Evolutionary conservation across 1,140 invertebrate species (phyloP).

Genomic region (Protaetia brevitarsis): DNA sequence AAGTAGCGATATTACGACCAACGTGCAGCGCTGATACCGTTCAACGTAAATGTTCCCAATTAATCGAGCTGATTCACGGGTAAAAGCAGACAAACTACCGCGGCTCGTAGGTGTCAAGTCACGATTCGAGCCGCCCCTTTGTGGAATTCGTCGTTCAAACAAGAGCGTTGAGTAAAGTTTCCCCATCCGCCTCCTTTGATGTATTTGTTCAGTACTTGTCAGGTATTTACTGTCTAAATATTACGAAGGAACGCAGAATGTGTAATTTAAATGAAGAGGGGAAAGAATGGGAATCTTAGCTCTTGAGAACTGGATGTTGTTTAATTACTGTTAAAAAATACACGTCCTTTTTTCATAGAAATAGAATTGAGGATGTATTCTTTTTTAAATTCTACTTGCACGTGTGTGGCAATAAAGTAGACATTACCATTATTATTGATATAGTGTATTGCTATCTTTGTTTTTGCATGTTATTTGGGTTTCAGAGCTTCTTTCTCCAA

Average conservation of each 20-base stretch:
- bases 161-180: not conserved
- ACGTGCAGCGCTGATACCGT: not conserved
- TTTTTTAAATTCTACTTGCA: no score
- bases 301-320: no score
- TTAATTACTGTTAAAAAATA: no score
- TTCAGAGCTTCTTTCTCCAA: no score
- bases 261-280: not conserved
- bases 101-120: not conserved
- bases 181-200: not conserved
- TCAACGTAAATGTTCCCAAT: not conserved
- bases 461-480: no score
- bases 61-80: not conserved
- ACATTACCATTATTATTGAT: no score
- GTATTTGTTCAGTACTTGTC: not conserved
- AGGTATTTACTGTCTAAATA: slow-evolving; percentile 1
- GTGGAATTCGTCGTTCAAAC: slow-evolving; percentile 5
- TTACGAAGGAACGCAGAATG: not conserved
- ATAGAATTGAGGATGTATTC: no score
- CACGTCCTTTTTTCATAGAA: no score
- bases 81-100: not conserved
- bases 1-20: not conserved
- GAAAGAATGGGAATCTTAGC: not conserved
- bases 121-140: not conserved
- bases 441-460: no score
- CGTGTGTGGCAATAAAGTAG: no score